A percentile compares a stretch with the other conserved stretches of the same genome.
These are phyloP conservation scores for Drosophila subobscura DNA, from an alignment of 1,140 invertebrate genomes.

Conservation along the genomic window DNA sequence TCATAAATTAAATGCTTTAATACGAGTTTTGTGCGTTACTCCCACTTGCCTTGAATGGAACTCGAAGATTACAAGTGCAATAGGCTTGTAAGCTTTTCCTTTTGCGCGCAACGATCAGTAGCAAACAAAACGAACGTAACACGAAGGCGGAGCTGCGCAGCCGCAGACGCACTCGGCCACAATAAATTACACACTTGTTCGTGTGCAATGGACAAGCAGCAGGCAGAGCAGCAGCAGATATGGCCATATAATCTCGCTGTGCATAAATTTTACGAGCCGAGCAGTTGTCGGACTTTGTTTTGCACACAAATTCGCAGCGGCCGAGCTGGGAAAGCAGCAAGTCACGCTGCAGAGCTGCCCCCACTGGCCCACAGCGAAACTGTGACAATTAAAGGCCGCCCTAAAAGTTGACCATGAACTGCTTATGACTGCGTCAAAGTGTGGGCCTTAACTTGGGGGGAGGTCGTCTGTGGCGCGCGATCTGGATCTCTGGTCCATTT, in stretches of 20 bases:
- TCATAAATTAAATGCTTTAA: constrained; percentile 26
- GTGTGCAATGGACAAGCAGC: constrained; percentile 38
- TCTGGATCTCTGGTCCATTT: not conserved
- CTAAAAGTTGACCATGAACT: constrained; percentile 62
- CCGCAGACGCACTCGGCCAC: constrained; percentile 46
- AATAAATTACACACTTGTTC: constrained; percentile 45
- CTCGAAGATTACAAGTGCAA: constrained; percentile 17
- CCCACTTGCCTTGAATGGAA: constrained; percentile 4
- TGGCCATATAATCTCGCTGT: constrained; percentile 21
- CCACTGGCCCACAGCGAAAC: constrained; percentile 5
- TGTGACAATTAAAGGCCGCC: constrained; percentile 43
- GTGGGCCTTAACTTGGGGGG: constrained; percentile 38
- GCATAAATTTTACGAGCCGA: constrained; percentile 20
- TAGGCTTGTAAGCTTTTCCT: constrained; percentile 31
- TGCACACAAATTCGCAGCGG: constrained; percentile 46
- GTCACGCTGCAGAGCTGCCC: constrained; percentile 24
- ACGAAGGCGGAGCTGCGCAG: constrained; percentile 16
- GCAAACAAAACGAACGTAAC: not conserved
- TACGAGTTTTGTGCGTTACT: not conserved
- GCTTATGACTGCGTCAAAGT: constrained; percentile 31
- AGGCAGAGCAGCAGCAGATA: constrained; percentile 7
- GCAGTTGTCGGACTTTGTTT: constrained; percentile 36
- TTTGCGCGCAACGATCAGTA: constrained; percentile 41
- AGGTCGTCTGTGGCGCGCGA: too few species aligned
- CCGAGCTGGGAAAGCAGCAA: constrained; percentile 22